These are phyloP conservation scores for Python bivittatus DNA, from an alignment of 2,113 vertebrate genomes.

Conservation along the genomic window DNA sequence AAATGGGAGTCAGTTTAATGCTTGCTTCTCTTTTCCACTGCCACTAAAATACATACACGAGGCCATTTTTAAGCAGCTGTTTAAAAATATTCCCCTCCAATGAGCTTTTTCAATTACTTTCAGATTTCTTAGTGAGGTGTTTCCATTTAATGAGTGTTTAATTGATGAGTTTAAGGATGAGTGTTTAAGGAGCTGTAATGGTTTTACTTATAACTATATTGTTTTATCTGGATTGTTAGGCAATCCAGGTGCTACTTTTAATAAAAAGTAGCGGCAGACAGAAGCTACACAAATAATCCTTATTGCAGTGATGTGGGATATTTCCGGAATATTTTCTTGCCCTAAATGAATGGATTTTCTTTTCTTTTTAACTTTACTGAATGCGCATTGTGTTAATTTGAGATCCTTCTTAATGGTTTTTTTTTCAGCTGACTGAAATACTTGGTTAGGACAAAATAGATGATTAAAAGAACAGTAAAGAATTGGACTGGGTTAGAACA, in stretches of 20 bases:
- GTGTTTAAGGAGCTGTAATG: too few species aligned
- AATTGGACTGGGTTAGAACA: background rate
- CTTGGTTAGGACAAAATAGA: background rate
- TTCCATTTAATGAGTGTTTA: too few species aligned
- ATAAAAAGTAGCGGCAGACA: too few species aligned
- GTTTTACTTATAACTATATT: too few species aligned
- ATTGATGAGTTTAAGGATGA: too few species aligned
- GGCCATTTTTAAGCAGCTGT: background rate
- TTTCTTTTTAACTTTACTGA: background rate
- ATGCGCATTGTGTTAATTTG: background rate
- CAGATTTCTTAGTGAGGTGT: background rate
- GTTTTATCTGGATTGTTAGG: too few species aligned
- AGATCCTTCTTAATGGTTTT: background rate
- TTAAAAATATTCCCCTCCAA: background rate
- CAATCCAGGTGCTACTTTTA: too few species aligned
- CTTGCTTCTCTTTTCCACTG: background rate
- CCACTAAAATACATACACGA: too few species aligned
- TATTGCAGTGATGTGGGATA: too few species aligned
- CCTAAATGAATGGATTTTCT: background rate
- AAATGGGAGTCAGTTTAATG: background rate
- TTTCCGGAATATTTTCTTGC: background rate
- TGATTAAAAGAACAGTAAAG: background rate
- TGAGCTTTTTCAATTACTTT: background rate
- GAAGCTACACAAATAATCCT: too few species aligned
- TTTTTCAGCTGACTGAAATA: background rate